These are phyloP conservation scores for Coregonus sp. DNA, from an alignment of 2,797 vertebrate species.

Conservation along the genomic window DNA sequence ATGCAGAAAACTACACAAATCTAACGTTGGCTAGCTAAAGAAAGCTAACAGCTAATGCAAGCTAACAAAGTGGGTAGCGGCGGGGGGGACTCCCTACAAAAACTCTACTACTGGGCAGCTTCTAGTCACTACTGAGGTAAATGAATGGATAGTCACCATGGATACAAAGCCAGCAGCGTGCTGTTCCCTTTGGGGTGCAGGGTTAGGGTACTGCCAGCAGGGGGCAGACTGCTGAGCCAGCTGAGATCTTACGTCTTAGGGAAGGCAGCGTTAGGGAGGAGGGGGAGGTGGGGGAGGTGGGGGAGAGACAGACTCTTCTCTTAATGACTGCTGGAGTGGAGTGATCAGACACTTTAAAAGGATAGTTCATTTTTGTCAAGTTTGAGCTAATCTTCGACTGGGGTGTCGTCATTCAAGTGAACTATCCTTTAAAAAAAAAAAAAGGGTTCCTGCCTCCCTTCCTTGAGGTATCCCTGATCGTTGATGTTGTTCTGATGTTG, in stretches of 20 bases:
- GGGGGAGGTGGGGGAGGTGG: constrained; percentile 26
- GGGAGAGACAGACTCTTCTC: constrained; percentile 67
- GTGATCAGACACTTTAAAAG: background rate
- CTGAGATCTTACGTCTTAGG: constrained; percentile 60
- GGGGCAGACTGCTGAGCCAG: constrained; percentile 54
- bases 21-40: background rate
- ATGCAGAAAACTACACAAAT: background rate
- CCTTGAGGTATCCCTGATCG: too few species aligned
- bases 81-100: background rate
- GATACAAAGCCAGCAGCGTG: constrained; percentile 71
- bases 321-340: constrained; percentile 40
- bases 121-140: constrained; percentile 36
- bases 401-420: too few species aligned
- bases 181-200: constrained; percentile 63
- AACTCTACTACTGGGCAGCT: constrained; percentile 30
- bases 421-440: too few species aligned
- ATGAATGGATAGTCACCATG: constrained; percentile 73
- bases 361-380: too few species aligned
- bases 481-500: too few species aligned
- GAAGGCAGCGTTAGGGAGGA: constrained; percentile 57
- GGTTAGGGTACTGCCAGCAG: constrained; percentile 57
- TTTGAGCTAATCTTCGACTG: too few species aligned
- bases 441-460: too few species aligned
- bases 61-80: constrained; percentile 16
- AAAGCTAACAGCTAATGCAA: background rate